phyloP scores from a whole-genome alignment of 1,140 invertebrate genomes.

The Lepeophtheirus salmonis region DNA sequence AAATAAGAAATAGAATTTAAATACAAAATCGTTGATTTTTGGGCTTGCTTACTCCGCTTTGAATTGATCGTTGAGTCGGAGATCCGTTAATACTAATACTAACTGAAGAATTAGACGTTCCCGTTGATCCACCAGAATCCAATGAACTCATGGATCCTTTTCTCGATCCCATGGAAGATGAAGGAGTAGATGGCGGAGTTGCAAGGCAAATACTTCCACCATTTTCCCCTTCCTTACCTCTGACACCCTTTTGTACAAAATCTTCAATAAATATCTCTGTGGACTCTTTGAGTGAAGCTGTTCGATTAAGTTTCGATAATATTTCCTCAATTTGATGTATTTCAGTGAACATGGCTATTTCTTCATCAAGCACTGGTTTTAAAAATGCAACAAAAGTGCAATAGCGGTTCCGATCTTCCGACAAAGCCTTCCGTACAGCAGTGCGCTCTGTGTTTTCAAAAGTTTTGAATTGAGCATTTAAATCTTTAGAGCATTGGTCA shows the following conservation, averaged over 20 bases:
- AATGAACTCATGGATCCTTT: slow-evolving; percentile 89
- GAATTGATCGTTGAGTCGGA: neutral
- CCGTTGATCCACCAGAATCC: slow-evolving; percentile 54
- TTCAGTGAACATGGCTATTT: slow-evolving; percentile 74
- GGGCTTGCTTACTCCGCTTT: neutral
- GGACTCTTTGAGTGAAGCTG: neutral
- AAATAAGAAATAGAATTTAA: neutral
- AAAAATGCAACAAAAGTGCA: slow-evolving; percentile 76
- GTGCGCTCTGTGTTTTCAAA: slow-evolving; percentile 80
- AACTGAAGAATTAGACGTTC: slow-evolving; percentile 40
- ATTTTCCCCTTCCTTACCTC: slow-evolving; percentile 42
- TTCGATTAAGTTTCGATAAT: slow-evolving; percentile 20
- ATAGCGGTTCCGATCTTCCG: slow-evolving; percentile 76
- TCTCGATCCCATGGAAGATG: slow-evolving; percentile 52
- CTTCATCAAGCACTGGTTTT: slow-evolving; percentile 66
- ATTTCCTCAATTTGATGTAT: slow-evolving; percentile 47
- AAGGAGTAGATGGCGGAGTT: slow-evolving; percentile 41
- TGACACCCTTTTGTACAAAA: too few species aligned
- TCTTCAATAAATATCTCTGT: slow-evolving; percentile 24
- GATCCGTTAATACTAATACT: neutral
- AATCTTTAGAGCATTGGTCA: slow-evolving; percentile 34
- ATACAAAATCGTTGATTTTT: neutral
- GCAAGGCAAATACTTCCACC: slow-evolving; percentile 25
- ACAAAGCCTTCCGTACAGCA: slow-evolving; percentile 63
- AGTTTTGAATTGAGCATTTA: slow-evolving; percentile 61